Percentiles rank a stretch among this genome's conserved stretches.
Evolutionary conservation across 1,140 invertebrate genomes (phyloP).

Genomic region (Colletes gigas): DNA sequence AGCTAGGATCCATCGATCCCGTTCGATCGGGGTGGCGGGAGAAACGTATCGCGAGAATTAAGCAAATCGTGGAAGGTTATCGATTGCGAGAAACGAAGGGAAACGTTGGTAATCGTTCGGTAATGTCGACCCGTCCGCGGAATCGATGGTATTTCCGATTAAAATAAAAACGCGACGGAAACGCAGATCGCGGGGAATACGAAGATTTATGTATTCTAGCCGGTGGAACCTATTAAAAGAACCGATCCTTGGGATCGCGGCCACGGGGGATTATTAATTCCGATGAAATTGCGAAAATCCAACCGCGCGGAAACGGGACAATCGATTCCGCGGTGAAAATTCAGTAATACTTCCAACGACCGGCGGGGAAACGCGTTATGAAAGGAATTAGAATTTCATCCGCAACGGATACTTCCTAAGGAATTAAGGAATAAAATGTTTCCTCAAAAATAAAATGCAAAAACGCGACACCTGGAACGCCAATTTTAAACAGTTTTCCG

Average conservation of each 20-base stretch:
- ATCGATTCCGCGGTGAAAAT: constrained; percentile 2
- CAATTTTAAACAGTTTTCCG: not conserved
- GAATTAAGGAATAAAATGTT: not conserved
- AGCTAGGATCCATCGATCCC: not conserved
- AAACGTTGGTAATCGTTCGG: not conserved
- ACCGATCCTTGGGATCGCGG: not conserved
- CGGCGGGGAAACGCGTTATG: constrained; percentile 1
- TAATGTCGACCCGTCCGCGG: not conserved
- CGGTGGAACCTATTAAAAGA: constrained; percentile 17
- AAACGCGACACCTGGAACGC: too few relatives aligned
- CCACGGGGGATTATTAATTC: constrained; percentile 11
- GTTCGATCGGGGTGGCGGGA: not conserved
- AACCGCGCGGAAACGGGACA: not conserved
- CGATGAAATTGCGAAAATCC: constrained; percentile 1
- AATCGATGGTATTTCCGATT: constrained; percentile 9
- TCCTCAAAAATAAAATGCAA: too few relatives aligned
- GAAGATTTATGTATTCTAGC: constrained; percentile 14
- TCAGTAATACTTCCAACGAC: not conserved
- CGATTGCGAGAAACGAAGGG: not conserved
- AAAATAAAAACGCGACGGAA: not conserved
- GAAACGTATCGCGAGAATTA: not conserved
- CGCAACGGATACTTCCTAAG: not conserved
- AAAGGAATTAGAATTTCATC: not conserved
- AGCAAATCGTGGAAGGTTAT: constrained; percentile 2
- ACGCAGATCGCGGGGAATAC: constrained; percentile 7